Evolutionary conservation across 2,797 vertebrate genomes (phyloP).

Genomic region (Argya squamiceps): DNA sequence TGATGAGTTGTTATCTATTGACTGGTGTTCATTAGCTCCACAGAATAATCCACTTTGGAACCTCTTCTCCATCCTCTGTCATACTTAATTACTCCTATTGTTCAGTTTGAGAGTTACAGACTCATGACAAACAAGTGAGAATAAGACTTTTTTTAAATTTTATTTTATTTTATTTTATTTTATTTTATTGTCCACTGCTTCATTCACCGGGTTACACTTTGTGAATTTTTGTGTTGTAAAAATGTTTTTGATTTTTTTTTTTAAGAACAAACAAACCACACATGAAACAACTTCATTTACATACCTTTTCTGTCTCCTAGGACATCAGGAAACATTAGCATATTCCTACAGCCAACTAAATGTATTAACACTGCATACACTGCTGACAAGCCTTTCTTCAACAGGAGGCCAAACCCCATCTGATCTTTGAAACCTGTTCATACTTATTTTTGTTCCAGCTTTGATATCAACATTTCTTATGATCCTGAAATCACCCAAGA

Average conservation of each 20-base stretch:
- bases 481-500: neutral
- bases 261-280: neutral
- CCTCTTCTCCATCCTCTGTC: neutral
- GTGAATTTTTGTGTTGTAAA: neutral
- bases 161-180: neutral
- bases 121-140: neutral
- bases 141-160: too few relatives aligned
- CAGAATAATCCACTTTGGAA: neutral
- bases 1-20: neutral
- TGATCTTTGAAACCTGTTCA: neutral
- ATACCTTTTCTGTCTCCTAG: neutral
- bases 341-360: neutral
- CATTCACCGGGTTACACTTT: neutral
- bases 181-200: neutral
- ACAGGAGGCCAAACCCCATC: neutral
- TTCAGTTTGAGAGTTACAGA: neutral
- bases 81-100: accelerated
- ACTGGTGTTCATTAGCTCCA: neutral
- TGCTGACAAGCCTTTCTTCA: neutral
- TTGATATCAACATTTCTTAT: neutral
- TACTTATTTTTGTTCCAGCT: neutral
- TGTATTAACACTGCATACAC: neutral
- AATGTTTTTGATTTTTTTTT: neutral
- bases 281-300: neutral
- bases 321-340: neutral